These are phyloP conservation scores for Polydrusus pterygomalis DNA, from an alignment of 2,888 invertebrate genomes.

Conservation along the genomic window DNA sequence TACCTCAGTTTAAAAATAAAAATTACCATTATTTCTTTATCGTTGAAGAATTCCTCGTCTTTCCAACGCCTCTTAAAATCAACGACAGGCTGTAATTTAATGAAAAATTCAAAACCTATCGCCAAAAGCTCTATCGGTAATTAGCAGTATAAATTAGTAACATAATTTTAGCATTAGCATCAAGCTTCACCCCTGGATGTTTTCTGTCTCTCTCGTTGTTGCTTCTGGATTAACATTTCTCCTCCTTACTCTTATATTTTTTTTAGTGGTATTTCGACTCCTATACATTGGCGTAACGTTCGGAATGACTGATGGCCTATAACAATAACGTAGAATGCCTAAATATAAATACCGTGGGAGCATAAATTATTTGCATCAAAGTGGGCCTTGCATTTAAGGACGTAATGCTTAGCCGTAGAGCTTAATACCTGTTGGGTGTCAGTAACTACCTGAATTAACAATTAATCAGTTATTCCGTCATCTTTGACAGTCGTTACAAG, in stretches of 20 bases:
- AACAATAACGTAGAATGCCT: too few relatives aligned
- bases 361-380: too few relatives aligned
- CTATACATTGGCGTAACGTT: not conserved
- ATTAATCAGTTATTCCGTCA: too few relatives aligned
- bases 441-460: too few relatives aligned
- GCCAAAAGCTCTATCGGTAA: slow-evolving; percentile 59
- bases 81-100: slow-evolving; percentile 52
- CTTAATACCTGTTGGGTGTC: too few relatives aligned
- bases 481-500: too few relatives aligned
- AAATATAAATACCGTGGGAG: too few relatives aligned
- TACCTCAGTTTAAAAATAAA: slow-evolving; percentile 30
- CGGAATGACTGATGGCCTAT: not conserved
- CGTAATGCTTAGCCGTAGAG: too few relatives aligned
- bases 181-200: slow-evolving; percentile 57
- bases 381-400: too few relatives aligned
- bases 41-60: slow-evolving; percentile 34
- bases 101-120: slow-evolving; percentile 56
- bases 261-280: not conserved
- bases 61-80: slow-evolving; percentile 46
- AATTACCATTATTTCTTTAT: slow-evolving; percentile 43
- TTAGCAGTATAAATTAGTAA: slow-evolving; percentile 64
- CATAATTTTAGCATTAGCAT: slow-evolving; percentile 66
- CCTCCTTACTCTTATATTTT: slow-evolving; percentile 13
- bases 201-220: slow-evolving; percentile 30
- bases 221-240: slow-evolving; percentile 14